phyloP scores from a whole-genome alignment of 2,797 vertebrate genomes.

The Hafferia zeledoni region DNA sequence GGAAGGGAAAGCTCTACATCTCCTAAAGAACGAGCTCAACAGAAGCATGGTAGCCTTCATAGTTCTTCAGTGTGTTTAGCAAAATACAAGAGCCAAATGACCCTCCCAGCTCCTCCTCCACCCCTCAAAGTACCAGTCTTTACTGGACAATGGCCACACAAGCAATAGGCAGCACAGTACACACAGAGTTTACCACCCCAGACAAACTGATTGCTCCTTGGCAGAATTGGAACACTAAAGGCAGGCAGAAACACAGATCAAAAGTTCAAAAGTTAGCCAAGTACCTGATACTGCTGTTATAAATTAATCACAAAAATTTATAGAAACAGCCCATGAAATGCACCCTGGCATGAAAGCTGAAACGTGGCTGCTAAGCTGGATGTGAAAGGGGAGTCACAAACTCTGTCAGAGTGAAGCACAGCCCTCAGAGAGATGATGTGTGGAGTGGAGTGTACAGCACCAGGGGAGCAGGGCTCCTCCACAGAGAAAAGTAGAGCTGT shows the following conservation, averaged over 20 bases:
- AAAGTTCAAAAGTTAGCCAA: not conserved
- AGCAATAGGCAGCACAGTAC: not conserved
- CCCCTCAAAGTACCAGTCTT: not conserved
- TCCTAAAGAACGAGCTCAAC: not conserved
- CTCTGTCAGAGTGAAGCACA: not conserved
- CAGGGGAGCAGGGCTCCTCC: not conserved
- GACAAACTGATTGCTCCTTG: not conserved
- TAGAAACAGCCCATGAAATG: not conserved
- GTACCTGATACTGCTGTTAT: not conserved
- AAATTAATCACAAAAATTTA: not conserved
- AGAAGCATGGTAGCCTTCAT: not conserved
- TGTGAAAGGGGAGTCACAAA: not conserved
- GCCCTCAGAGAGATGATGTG: accelerated
- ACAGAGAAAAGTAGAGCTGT: not conserved
- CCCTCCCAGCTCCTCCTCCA: not conserved
- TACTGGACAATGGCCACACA: not conserved
- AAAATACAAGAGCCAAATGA: not conserved
- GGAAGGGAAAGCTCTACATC: not conserved
- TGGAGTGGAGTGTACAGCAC: not conserved
- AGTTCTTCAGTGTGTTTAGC: not conserved
- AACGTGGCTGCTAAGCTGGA: not conserved
- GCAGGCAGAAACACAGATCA: not conserved
- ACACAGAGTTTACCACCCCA: not conserved
- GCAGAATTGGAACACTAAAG: not conserved
- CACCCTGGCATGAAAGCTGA: not conserved